Percentiles rank a stretch among this genome's conserved stretches.
Evolutionary conservation across 1,140 invertebrate genomes (phyloP).

Genomic region (Tetraneura akinire): DNA sequence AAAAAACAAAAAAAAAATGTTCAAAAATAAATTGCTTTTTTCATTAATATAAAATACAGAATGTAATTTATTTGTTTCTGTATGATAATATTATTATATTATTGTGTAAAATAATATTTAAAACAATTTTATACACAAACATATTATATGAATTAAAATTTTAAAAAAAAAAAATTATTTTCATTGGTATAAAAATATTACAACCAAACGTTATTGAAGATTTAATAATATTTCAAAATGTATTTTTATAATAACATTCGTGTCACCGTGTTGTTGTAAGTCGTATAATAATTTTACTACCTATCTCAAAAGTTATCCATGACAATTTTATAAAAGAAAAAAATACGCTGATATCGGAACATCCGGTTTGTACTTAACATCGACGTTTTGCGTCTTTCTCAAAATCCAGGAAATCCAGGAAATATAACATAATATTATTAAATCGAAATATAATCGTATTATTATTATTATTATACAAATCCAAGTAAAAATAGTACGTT

Average conservation of each 20-base stretch:
- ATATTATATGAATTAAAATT: neutral
- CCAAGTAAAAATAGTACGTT: too few species aligned
- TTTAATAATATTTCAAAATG: neutral
- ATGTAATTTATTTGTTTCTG: neutral
- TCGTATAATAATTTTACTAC: too few species aligned
- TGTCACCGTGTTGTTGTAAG: neutral
- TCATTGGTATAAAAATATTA: neutral
- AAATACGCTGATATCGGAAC: neutral
- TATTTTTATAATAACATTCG: neutral
- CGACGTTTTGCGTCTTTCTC: too few species aligned
- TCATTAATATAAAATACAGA: neutral
- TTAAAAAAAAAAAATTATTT: neutral
- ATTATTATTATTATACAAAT: too few species aligned
- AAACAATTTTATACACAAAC: too few species aligned
- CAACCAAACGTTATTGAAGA: neutral
- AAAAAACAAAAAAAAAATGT: too few species aligned
- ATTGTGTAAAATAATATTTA: neutral
- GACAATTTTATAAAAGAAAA: neutral
- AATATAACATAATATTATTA: too few species aligned
- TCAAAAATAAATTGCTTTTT: slow-evolving; percentile 3
- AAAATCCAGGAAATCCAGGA: too few species aligned
- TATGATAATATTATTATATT: neutral
- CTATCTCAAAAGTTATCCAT: neutral
- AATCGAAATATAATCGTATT: too few species aligned
- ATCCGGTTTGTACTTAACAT: neutral